phyloP scores from a whole-genome alignment of 2,888 invertebrate genomes.

The Pediacus dermestoides region DNA sequence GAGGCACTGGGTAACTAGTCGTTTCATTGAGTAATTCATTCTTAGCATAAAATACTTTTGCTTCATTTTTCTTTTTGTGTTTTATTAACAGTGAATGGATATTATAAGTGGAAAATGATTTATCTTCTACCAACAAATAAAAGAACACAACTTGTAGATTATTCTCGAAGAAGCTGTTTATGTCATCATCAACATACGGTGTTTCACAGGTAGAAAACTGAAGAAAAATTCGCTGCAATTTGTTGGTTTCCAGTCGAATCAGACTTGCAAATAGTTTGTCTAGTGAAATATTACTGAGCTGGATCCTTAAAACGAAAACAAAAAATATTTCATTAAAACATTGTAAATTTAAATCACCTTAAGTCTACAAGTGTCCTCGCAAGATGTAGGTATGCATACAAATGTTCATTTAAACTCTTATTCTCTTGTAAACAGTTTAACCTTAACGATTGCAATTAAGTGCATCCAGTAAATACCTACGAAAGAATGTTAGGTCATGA shows the following conservation, averaged over 20 bases:
- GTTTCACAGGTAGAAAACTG: conserved; percentile 12
- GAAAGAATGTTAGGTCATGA: too few species aligned
- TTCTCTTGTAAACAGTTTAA: too few species aligned
- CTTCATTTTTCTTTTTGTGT: conserved; percentile 14
- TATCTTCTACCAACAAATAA: conserved; percentile 13
- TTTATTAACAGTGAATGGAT: conserved; percentile 15
- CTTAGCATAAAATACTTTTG: conserved; percentile 20
- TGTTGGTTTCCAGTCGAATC: conserved; percentile 5
- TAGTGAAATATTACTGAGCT: conserved; percentile 13
- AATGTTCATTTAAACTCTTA: too few species aligned
- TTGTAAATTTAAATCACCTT: too few species aligned
- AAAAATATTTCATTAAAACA: too few species aligned
- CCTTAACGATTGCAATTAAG: conserved; percentile 15
- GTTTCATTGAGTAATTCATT: conserved; percentile 11
- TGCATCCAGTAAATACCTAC: conserved; percentile 16
- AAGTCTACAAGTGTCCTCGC: too few species aligned
- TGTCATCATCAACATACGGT: neutral
- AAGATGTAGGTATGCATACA: too few species aligned
- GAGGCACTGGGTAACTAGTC: conserved; percentile 16
- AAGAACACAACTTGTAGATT: conserved; percentile 23
- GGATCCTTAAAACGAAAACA: too few species aligned
- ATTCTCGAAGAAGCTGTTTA: conserved; percentile 10
- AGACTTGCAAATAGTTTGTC: conserved; percentile 14
- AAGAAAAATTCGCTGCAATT: conserved; percentile 17
- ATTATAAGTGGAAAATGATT: conserved; percentile 9